These are phyloP conservation scores for Leptinotarsa lineolata DNA, from an alignment of 1,140 invertebrate genomes.

Conservation along the genomic window DNA sequence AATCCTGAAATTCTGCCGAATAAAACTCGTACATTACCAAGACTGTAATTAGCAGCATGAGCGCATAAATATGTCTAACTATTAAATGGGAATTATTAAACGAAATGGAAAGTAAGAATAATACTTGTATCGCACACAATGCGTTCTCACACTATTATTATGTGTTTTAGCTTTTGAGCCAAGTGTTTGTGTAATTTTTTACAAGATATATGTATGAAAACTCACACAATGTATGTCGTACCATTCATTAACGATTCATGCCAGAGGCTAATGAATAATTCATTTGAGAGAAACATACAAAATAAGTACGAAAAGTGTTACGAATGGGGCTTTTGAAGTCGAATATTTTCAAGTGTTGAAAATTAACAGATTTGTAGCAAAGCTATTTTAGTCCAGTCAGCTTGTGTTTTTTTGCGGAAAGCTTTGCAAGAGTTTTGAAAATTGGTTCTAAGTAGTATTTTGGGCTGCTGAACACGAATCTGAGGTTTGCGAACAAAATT, in stretches of 20 bases:
- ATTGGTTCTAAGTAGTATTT: too few relatives aligned
- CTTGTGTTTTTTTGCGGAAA: too few relatives aligned
- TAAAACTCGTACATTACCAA: neutral
- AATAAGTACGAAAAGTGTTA: too few relatives aligned
- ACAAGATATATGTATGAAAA: neutral
- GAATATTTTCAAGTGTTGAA: too few relatives aligned
- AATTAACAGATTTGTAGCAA: too few relatives aligned
- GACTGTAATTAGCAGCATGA: neutral
- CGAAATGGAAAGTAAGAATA: conserved; percentile 1
- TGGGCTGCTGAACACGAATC: too few relatives aligned
- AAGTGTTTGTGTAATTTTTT: conserved; percentile 7
- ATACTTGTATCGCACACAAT: neutral
- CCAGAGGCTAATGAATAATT: neutral
- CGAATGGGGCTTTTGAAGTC: too few relatives aligned
- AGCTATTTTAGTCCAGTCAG: too few relatives aligned
- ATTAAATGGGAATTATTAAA: neutral
- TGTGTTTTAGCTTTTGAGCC: neutral
- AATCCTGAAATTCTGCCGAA: too few relatives aligned
- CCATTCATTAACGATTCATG: neutral
- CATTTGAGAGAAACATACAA: too few relatives aligned
- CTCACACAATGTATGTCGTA: neutral
- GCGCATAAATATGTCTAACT: neutral
- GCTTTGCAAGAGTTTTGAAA: too few relatives aligned
- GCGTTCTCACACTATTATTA: conserved; percentile 1
- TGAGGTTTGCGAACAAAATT: too few relatives aligned